Conservation (phyloP, 1,140 invertebrate genomes). For the Zeugodacus cucurbitae region DNA sequence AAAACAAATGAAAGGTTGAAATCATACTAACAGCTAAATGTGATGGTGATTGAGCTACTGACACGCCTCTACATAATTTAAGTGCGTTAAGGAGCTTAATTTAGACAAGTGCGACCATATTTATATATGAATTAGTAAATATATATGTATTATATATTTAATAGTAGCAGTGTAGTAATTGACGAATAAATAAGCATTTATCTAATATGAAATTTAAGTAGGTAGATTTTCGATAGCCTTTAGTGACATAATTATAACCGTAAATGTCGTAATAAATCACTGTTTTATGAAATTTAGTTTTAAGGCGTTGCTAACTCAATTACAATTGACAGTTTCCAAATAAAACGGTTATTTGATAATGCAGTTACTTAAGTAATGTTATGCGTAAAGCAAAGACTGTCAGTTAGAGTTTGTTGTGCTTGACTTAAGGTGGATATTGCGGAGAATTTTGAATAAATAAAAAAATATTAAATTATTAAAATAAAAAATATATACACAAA, state of each 20-base stretch:
- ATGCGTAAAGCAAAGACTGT: background rate
- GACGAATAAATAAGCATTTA: no score
- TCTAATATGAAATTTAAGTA: no score
- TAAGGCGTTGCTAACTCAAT: background rate
- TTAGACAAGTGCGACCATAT: no score
- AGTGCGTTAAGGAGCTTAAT: no score
- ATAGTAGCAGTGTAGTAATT: no score
- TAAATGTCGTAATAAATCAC: background rate
- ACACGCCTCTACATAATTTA: no score
- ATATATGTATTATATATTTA: no score
- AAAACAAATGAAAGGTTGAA: no score
- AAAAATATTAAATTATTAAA: background rate
- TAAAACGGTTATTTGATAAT: background rate
- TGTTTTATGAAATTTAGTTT: background rate
- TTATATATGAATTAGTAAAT: background rate
- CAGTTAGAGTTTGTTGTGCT: background rate
- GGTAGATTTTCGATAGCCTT: background rate
- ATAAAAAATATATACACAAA: no score
- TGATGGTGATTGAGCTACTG: no score
- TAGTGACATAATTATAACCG: background rate
- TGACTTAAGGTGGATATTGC: background rate
- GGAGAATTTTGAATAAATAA: background rate
- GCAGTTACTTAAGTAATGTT: background rate
- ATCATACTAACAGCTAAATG: no score
- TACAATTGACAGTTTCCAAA: background rate